Evolutionary conservation across 92 coral and sea anemone species (phyloP), one percentile per base, ranked within the genome.

Genomic region (Hydrozoanthus gracilis): DNA sequence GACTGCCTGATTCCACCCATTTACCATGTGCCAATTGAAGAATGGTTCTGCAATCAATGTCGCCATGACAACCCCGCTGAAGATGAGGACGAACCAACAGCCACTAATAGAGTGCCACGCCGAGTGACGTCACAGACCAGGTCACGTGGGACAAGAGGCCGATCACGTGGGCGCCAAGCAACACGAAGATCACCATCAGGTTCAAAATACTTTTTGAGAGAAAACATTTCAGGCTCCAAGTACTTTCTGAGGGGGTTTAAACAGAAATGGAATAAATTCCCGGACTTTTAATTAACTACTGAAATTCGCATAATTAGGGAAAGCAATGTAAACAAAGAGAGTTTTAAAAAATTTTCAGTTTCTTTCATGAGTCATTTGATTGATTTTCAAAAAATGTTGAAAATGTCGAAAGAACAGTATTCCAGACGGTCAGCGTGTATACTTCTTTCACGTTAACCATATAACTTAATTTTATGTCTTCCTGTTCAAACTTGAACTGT

Each of bases 1-100:
- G 98, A 94, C 13, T 96, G 99, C 49, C 70, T 96, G 71, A 90
- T 88, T 11, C 98, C 98, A 8, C 97, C 97, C 27, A 87, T 95
- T 8, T 89, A 92, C 77, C 86, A 76, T 27, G 98, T 96, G 14
- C 99, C 99, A 5, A 84, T 90, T 11, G 99, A 94, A 3, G 98
- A 95, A 77, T 96, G 99, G 99, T 95, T 78, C 82, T 96, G 99
- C 62, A 91, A 89, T 16, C 77, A 82, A 35, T 96, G 99, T 61
- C 77, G 44, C 51, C 67, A 46, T 51, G 88, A 58, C 65, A 56
- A 71, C 66, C 61, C 52, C 70, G 86, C 60, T 78, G 89, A 27
- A 66, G 51, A 47, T 12, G 20, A 8, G 17, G 51, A 80, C 10
- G 85, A 20, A 49, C 13, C 85, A 13, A 20, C n/a, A 4, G 73